These are phyloP conservation scores for Orchesella cincta DNA, from an alignment of 1,140 invertebrate genomes.

Conservation along the genomic window DNA sequence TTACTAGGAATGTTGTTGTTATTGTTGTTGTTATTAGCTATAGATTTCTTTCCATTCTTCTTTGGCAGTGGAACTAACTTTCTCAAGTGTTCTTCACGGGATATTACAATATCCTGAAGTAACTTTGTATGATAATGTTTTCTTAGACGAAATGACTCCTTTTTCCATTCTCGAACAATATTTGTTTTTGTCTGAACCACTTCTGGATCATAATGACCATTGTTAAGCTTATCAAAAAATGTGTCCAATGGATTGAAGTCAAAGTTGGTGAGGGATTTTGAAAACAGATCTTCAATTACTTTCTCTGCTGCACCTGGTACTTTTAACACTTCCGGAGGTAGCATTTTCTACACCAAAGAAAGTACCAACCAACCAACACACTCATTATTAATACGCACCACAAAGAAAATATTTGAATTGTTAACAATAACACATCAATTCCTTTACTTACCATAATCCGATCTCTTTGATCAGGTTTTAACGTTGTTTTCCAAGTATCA, in stretches of 20 bases:
- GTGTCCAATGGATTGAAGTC: slow-evolving; percentile 42
- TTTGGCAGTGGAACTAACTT: background rate
- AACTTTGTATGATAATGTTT: slow-evolving; percentile 47
- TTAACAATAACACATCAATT: background rate
- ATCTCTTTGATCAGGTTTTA: slow-evolving; percentile 41
- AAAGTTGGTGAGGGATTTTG: slow-evolving; percentile 38
- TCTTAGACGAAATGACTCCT: slow-evolving; percentile 40
- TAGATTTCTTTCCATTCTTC: slow-evolving; percentile 14
- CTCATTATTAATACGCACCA: background rate
- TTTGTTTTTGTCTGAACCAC: slow-evolving; percentile 40
- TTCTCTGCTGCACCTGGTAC: slow-evolving; percentile 34
- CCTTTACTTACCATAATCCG: slow-evolving; percentile 43
- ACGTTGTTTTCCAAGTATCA: slow-evolving; percentile 47
- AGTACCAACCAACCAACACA: background rate
- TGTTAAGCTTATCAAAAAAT: slow-evolving; percentile 43
- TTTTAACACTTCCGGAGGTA: slow-evolving; percentile 40
- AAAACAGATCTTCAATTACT: slow-evolving; percentile 42
- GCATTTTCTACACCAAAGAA: slow-evolving; percentile 35
- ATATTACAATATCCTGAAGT: slow-evolving; percentile 43
- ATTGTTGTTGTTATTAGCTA: background rate
- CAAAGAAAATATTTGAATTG: background rate
- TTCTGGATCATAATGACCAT: slow-evolving; percentile 43
- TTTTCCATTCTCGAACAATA: slow-evolving; percentile 41
- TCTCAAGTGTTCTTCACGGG: slow-evolving; percentile 17
- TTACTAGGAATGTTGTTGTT: background rate